Evolutionary conservation across 2,888 invertebrate species (phyloP).

Genomic region (Himalopsyche tibetana): DNA sequence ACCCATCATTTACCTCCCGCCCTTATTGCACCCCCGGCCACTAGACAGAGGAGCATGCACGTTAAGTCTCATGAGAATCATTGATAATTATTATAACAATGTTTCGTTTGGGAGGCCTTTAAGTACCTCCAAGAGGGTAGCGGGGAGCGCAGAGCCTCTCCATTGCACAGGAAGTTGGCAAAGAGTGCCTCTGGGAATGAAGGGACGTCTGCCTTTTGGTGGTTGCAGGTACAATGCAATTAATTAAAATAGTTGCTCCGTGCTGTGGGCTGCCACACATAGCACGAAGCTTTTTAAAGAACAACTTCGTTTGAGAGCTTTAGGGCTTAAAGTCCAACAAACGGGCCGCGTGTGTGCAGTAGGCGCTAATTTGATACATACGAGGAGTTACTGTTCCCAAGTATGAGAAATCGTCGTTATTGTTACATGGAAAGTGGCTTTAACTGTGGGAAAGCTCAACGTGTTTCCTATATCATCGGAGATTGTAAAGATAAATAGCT

Average conservation of each 20-base stretch:
- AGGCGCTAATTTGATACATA: slow-evolving; percentile 41
- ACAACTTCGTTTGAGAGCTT: slow-evolving; percentile 38
- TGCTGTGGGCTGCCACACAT: slow-evolving; percentile 37
- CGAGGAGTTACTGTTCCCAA: background rate
- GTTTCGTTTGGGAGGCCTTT: slow-evolving; percentile 68
- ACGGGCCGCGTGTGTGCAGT: slow-evolving; percentile 35
- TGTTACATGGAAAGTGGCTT: slow-evolving; percentile 34
- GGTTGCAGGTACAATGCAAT: slow-evolving; percentile 65
- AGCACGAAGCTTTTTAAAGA: slow-evolving; percentile 29
- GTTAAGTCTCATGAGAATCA: slow-evolving; percentile 70
- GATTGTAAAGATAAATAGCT: background rate
- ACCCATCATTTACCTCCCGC: slow-evolving; percentile 58
- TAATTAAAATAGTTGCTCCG: slow-evolving; percentile 65
- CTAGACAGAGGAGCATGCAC: slow-evolving; percentile 55
- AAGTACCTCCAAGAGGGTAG: slow-evolving; percentile 65
- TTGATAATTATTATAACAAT: slow-evolving; percentile 76
- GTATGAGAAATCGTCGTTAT: slow-evolving; percentile 35
- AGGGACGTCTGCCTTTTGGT: slow-evolving; percentile 65
- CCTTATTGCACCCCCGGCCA: slow-evolving; percentile 49
- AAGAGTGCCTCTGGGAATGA: slow-evolving; percentile 65
- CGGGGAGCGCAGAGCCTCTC: slow-evolving; percentile 65
- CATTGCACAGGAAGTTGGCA: slow-evolving; percentile 60
- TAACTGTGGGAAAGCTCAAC: slow-evolving; percentile 19
- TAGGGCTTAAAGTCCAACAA: slow-evolving; percentile 42
- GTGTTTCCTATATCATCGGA: background rate